phyloP scores from a whole-genome alignment of 2,113 vertebrate species.

The Oplegnathus fasciatus region DNA sequence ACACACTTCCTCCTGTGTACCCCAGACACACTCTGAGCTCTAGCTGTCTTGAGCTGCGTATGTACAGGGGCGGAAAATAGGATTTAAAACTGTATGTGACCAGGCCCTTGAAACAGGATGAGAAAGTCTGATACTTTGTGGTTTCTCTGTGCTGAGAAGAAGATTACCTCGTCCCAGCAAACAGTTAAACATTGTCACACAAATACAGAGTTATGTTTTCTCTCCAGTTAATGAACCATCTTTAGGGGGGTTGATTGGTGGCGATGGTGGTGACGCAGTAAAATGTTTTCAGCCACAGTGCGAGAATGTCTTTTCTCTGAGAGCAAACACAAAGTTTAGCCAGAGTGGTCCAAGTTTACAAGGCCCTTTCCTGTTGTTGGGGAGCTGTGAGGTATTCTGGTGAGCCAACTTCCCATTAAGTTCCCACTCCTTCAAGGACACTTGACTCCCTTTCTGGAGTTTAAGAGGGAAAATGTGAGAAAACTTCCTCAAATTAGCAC shows the following conservation, averaged over 20 bases:
- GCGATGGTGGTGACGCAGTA: not conserved
- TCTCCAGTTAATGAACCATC: slow-evolving; percentile 1
- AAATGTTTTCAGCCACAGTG: not conserved
- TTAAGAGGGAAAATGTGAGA: slow-evolving; percentile 39
- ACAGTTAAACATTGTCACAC: not conserved
- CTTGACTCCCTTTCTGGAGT: slow-evolving; percentile 24
- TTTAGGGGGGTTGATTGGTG: not conserved
- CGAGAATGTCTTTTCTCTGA: slow-evolving; percentile 19
- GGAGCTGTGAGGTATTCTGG: slow-evolving; percentile 46
- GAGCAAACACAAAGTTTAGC: slow-evolving; percentile 30
- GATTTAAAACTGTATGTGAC: slow-evolving; percentile 10
- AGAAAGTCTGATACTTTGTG: not conserved
- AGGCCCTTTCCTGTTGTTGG: slow-evolving; percentile 66
- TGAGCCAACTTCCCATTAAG: slow-evolving; percentile 57
- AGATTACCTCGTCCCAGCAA: not conserved
- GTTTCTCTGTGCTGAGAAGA: not conserved
- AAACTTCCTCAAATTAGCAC: slow-evolving; percentile 13
- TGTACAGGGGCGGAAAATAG: not conserved
- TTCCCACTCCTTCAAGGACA: slow-evolving; percentile 46
- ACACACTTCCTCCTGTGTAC: slow-evolving; percentile 35
- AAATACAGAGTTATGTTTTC: not conserved
- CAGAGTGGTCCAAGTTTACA: slow-evolving; percentile 39
- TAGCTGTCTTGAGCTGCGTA: slow-evolving; percentile 9
- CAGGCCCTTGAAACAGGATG: not conserved
- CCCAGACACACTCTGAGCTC: not conserved